Conservation (phyloP, 2,888 invertebrate genomes). For the Brachyopa scutellaris region DNA sequence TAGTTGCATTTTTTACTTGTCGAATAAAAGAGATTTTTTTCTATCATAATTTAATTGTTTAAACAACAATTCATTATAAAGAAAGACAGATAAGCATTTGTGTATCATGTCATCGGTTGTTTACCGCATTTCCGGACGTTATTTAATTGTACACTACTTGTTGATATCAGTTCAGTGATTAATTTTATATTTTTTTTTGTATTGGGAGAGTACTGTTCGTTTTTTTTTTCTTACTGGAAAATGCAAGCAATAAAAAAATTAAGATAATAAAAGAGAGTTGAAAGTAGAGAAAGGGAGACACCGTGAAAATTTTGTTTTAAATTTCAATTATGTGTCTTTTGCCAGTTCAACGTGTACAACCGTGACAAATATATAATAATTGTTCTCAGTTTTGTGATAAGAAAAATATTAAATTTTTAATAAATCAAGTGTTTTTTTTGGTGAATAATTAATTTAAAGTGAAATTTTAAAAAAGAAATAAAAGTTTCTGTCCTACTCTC, state of each 20-base stretch:
- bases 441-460: conserved; percentile 25
- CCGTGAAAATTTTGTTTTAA: conserved; percentile 8
- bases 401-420: not conserved
- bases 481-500: conserved; percentile 14
- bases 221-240: conserved; percentile 21
- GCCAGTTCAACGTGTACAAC: too few relatives aligned
- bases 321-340: conserved; percentile 26
- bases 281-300: not conserved
- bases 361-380: not conserved
- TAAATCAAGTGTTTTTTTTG: conserved; percentile 7
- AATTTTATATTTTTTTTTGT: conserved; percentile 45
- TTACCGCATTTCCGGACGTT: conserved; percentile 42
- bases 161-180: conserved; percentile 60
- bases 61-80: conserved; percentile 53
- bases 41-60: conserved; percentile 58
- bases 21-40: conserved; percentile 16
- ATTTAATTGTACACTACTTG: conserved; percentile 34
- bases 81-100: not conserved
- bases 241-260: conserved; percentile 28
- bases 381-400: not conserved
- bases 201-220: conserved; percentile 23
- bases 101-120: not conserved
- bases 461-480: conserved; percentile 13
- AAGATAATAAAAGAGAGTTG: conserved; percentile 18
- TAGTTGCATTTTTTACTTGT: conserved; percentile 38